These are phyloP conservation scores for Mactra quadrangularis DNA, from an alignment of 1,140 invertebrate species.

Conservation along the genomic window DNA sequence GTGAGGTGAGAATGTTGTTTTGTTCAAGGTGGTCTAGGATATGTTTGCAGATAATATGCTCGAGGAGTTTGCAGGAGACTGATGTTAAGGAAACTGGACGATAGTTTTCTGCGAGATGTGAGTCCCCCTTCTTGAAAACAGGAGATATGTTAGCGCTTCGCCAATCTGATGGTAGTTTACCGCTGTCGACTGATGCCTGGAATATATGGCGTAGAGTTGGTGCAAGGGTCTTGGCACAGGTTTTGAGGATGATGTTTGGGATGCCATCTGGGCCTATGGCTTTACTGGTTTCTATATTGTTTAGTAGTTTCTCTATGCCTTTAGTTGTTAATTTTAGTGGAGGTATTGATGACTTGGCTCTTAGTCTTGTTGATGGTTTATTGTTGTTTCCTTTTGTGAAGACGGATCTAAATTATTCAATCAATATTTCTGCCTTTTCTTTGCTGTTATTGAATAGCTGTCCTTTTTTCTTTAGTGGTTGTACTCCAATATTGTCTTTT, in stretches of 20 bases:
- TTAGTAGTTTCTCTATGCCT: constrained; percentile 30
- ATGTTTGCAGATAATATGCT: constrained; percentile 27
- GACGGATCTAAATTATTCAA: constrained; percentile 2
- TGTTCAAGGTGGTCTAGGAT: constrained; percentile 18
- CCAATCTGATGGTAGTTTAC: constrained; percentile 33
- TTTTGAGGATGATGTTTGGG: no score
- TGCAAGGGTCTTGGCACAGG: no score
- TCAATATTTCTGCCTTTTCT: constrained; percentile 55
- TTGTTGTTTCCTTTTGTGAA: neutral
- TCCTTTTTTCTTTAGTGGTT: constrained; percentile 40
- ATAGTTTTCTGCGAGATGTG: constrained; percentile 31
- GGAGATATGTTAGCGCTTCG: constrained; percentile 16
- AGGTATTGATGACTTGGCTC: no score
- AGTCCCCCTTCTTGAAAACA: constrained; percentile 38
- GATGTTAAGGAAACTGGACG: constrained; percentile 11
- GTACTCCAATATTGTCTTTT: constrained; percentile 50
- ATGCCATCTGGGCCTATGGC: no score
- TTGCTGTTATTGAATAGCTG: constrained; percentile 12
- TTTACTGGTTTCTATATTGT: no score
- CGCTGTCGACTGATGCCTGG: no score
- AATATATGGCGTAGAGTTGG: no score
- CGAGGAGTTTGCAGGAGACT: constrained; percentile 28
- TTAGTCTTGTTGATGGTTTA: constrained; percentile 12
- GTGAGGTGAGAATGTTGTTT: constrained; percentile 37
- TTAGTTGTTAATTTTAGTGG: constrained; percentile 14